Evolutionary conservation across 2,113 vertebrate genomes (phyloP), one percentile per base, ranked within the genome.

Genomic region (Anseranas semipalmata): DNA sequence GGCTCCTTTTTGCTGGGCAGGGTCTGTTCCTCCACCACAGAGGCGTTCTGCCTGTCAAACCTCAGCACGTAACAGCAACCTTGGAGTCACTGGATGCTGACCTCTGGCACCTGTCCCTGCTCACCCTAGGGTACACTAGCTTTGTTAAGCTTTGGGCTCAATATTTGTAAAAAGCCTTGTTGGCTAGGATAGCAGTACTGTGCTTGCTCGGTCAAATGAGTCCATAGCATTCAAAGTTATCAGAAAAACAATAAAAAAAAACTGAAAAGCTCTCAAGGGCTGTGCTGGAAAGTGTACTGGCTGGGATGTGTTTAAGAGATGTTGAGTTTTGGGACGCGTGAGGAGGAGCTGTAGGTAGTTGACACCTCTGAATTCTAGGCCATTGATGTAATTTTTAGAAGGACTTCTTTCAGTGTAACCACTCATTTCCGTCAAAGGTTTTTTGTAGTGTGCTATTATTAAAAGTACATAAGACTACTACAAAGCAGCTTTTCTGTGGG

Each of bases 181-280:
- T 33, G 66, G 43, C 16, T 30, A 18, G 73, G 35, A 37, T 21
- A 12, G 27, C 35, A 6, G n/a, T 0, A 4, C 12, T 60, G 62
- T 1, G 2, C 71, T 14, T 39, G 39, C 39, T 55, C 25, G 18
- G 21, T 55, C 56, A 35, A 17, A 14, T 10, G 25, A 43, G n/a
- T 16, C 72, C 2, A 2, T 50, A 10, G 48, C 28, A 8, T 50
- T 27, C 32, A 33, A 12, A 22, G 14, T 21, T 65, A n/a, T 37
- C 58, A 58, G 72, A 43, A 50, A 71, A 78, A 41, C 48, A 35
- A 25, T 41, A 21, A 53, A 46, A 75, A 37, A 45, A 60, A 22
- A 5, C 0, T 28, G 1, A 46, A 41, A 62, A 48, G 19, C 48
- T 62, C 46, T 32, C 0, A 0, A n/a, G 8, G 28, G n/a, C 63